Evolutionary conservation across 2,797 vertebrate species (phyloP).

Genomic region (Saxicola maurus): DNA sequence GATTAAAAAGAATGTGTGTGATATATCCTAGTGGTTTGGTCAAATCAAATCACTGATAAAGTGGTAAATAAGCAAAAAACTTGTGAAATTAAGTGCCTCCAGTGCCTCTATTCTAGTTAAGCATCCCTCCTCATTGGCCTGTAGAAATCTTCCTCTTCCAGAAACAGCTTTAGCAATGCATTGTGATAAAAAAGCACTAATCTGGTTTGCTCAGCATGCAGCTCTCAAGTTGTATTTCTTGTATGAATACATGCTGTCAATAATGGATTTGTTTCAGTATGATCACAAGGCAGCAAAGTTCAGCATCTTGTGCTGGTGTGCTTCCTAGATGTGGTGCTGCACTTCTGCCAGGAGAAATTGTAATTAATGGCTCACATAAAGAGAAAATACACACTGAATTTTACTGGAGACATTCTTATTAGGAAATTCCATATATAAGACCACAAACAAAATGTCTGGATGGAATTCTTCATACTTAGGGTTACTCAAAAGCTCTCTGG

Average conservation of each 20-base stretch:
- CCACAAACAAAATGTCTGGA: neutral
- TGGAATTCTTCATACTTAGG: neutral
- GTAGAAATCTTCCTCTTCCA: neutral
- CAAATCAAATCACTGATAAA: neutral
- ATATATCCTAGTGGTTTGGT: neutral
- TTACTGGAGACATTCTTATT: neutral
- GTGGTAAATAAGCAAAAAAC: neutral
- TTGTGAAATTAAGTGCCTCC: neutral
- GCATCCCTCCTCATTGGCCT: neutral
- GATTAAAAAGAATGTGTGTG: neutral
- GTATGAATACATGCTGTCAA: neutral
- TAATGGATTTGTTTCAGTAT: conserved; percentile 7
- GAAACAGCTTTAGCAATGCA: neutral
- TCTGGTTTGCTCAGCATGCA: neutral
- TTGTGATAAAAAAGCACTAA: neutral
- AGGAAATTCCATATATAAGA: neutral
- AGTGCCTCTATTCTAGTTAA: neutral
- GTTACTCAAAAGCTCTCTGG: neutral
- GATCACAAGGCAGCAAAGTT: conserved; percentile 3
- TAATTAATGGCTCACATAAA: neutral
- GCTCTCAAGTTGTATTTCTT: neutral
- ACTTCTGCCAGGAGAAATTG: neutral
- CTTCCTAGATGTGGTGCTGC: neutral
- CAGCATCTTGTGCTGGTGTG: neutral
- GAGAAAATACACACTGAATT: neutral